Evolutionary conservation across 2,888 invertebrate species (phyloP).

Genomic region (Shargacucullia verbasci): DNA sequence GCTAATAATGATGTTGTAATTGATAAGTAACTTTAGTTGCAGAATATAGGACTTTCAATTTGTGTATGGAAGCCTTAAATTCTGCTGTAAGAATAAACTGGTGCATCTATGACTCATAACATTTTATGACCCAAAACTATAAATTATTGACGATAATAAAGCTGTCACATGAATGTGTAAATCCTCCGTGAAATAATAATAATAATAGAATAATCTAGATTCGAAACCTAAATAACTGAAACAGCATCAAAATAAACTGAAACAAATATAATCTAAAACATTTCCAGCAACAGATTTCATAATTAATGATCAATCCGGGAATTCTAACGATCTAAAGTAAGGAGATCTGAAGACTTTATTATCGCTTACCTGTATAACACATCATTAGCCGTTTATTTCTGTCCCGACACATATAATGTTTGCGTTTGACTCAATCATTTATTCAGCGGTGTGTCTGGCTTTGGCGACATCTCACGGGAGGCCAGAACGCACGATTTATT

Average conservation of each 20-base stretch:
- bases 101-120: conserved; percentile 31
- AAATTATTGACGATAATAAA: conserved; percentile 27
- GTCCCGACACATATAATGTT: conserved; percentile 82
- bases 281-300: conserved; percentile 47
- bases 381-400: conserved; percentile 86
- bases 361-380: conserved; percentile 85
- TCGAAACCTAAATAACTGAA: conserved; percentile 35
- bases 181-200: conserved; percentile 22
- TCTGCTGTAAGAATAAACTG: too few species aligned
- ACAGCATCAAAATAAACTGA: conserved; percentile 35
- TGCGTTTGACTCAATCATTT: conserved; percentile 85
- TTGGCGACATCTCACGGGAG: conserved; percentile 87
- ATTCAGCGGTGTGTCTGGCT: conserved; percentile 77
- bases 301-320: conserved; percentile 67
- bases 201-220: conserved; percentile 43
- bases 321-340: conserved; percentile 80
- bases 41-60: conserved; percentile 5
- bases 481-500: conserved; percentile 86
- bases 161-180: conserved; percentile 31
- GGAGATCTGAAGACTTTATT: conserved; percentile 85
- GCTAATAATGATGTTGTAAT: conserved; percentile 26
- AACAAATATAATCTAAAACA: conserved; percentile 48
- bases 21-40: conserved; percentile 23
- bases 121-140: too few species aligned
- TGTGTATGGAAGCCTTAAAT: conserved; percentile 11